A percentile compares a stretch with the other conserved stretches of the same genome.
These are phyloP conservation scores for Nematolebias whitei DNA, from an alignment of 2,113 vertebrate genomes.

Conservation along the genomic window DNA sequence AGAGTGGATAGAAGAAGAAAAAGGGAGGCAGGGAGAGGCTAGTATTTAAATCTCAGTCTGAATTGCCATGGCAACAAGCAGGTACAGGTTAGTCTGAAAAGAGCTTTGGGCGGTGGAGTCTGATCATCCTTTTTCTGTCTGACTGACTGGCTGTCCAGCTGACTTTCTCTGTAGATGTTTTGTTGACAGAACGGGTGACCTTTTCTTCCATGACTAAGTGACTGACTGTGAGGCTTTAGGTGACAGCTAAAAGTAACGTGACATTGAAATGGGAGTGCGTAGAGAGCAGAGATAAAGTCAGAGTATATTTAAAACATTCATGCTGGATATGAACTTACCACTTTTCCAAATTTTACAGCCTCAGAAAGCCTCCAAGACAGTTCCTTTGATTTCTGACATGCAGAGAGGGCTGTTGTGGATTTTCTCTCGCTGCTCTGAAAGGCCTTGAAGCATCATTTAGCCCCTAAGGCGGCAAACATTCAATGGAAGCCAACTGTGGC, in stretches of 20 bases:
- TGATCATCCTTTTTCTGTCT: constrained; percentile 32
- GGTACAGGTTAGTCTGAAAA: constrained; percentile 59
- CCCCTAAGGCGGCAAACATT: constrained; percentile 56
- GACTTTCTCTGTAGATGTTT: constrained; percentile 44
- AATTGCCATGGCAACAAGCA: constrained; percentile 75
- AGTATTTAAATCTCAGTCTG: constrained; percentile 64
- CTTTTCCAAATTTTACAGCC: constrained; percentile 1
- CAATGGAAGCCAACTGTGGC: constrained; percentile 68
- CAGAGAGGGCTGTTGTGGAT: constrained; percentile 35
- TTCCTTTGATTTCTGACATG: constrained; percentile 50
- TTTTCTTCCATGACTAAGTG: constrained; percentile 61
- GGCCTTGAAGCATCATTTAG: constrained; percentile 61
- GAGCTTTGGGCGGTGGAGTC: constrained; percentile 50
- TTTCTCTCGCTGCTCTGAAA: constrained; percentile 47
- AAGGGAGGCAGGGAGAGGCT: constrained; percentile 44
- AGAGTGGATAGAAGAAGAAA: constrained; percentile 57
- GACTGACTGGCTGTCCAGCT: constrained; percentile 50
- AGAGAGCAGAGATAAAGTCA: not conserved
- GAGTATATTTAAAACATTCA: constrained; percentile 7
- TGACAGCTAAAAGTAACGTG: constrained; percentile 47
- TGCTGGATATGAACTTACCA: constrained; percentile 23
- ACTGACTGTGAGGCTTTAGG: constrained; percentile 62
- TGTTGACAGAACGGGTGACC: constrained; percentile 65
- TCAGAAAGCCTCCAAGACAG: constrained; percentile 19
- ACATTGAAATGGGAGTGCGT: constrained; percentile 37